Evolutionary conservation across 2,888 invertebrate genomes (phyloP).

Genomic region (Lepidonotus clava): DNA sequence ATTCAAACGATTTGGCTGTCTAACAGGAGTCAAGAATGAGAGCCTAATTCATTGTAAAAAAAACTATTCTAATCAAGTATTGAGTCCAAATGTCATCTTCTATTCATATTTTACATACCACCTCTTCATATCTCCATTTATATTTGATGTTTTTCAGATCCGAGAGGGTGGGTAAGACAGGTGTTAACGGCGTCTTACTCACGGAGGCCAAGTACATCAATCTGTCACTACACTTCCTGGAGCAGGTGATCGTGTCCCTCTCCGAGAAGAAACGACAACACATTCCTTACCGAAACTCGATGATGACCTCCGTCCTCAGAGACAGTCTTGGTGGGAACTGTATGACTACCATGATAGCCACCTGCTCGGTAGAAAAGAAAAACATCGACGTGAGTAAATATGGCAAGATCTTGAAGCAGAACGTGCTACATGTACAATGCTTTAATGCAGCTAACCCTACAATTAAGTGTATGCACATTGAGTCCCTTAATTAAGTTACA

Average conservation of each 20-base stretch:
- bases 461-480: too few relatives aligned
- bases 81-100: not conserved
- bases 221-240: slow-evolving; percentile 80
- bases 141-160: slow-evolving; percentile 72
- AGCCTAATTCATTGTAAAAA: not conserved
- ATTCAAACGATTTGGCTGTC: too few relatives aligned
- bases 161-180: slow-evolving; percentile 80
- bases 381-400: slow-evolving; percentile 78
- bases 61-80: not conserved
- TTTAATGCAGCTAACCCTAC: too few relatives aligned
- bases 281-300: slow-evolving; percentile 80
- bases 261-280: slow-evolving; percentile 79
- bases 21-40: too few relatives aligned
- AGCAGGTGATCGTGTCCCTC: slow-evolving; percentile 80
- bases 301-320: slow-evolving; percentile 81
- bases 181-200: slow-evolving; percentile 79
- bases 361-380: slow-evolving; percentile 78
- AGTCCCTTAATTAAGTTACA: too few relatives aligned
- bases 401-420: too few relatives aligned
- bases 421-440: too few relatives aligned
- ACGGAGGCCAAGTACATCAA: slow-evolving; percentile 81
- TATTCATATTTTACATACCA: too few relatives aligned
- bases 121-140: too few relatives aligned
- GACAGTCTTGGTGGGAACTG: slow-evolving; percentile 81
- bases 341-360: slow-evolving; percentile 81